Evolutionary conservation across 30 jellyfish, hydroid and myxozoan species (phyloP).

Genomic region (Chironex yamaguchii): DNA sequence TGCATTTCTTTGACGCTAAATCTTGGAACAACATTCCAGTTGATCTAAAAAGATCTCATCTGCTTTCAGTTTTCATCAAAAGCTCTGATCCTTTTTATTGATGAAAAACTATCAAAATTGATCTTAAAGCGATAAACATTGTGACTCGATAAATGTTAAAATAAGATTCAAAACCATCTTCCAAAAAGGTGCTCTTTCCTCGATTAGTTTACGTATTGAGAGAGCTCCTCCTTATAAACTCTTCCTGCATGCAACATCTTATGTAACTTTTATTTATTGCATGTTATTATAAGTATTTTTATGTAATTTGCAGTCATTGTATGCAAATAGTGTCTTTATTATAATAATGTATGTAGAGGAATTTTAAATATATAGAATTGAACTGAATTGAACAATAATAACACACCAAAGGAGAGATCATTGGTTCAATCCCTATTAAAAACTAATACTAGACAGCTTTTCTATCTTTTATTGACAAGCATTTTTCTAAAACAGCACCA

Average conservation of each 20-base stretch:
- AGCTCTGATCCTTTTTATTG: background rate
- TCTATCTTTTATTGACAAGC: too few relatives aligned
- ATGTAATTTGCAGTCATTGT: background rate
- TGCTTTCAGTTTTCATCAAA: background rate
- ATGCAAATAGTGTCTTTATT: background rate
- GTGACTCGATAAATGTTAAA: too few relatives aligned
- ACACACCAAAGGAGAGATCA: too few relatives aligned
- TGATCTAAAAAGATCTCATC: background rate
- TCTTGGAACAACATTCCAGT: background rate
- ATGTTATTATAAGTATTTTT: background rate
- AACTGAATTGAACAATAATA: too few relatives aligned
- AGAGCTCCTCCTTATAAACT: background rate
- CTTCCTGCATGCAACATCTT: background rate
- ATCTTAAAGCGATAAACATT: background rate
- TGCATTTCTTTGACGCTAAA: background rate
- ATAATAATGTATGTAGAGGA: too few relatives aligned
- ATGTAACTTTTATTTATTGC: background rate
- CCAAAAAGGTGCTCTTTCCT: background rate
- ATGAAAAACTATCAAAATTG: too few relatives aligned
- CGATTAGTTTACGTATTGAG: background rate
- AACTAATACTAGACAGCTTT: too few relatives aligned
- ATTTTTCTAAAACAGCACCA: too few relatives aligned
- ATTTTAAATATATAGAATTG: too few relatives aligned
- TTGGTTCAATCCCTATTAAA: too few relatives aligned
- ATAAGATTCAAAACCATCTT: background rate